Conservation (phyloP, 1,140 invertebrate genomes). For the Cydia strobilella region DNA sequence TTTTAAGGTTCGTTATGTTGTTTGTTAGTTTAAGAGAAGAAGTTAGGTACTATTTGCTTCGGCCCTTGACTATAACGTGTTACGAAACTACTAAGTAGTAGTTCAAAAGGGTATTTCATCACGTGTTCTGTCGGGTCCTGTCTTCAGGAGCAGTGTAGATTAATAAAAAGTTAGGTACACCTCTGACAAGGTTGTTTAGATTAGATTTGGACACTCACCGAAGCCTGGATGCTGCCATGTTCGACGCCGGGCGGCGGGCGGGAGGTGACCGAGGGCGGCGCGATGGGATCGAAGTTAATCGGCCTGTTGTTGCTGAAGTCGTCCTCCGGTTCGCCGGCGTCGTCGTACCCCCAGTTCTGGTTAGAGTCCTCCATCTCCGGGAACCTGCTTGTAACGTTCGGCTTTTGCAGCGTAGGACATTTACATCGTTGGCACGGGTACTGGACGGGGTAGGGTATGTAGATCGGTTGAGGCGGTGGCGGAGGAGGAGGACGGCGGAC, state of each 20-base stretch:
- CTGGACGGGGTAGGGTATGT: conserved; percentile 58
- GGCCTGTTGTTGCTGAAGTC: conserved; percentile 23
- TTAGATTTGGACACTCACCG: background rate
- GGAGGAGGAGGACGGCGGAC: conserved; percentile 47
- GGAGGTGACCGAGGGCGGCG: background rate
- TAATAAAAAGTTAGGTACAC: no score
- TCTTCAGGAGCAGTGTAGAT: no score
- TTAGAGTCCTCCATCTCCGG: conserved; percentile 39
- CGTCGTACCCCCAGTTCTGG: conserved; percentile 31
- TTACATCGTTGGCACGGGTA: conserved; percentile 43
- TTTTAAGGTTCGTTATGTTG: no score
- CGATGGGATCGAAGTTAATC: conserved; percentile 27
- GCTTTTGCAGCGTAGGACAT: conserved; percentile 22
- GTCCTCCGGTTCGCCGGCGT: conserved; percentile 27
- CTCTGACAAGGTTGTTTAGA: background rate
- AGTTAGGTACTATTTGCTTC: no score
- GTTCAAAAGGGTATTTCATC: no score
- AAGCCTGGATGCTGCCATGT: conserved; percentile 3
- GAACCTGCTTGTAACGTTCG: conserved; percentile 30
- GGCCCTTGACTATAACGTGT: no score
- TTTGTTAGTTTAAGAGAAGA: no score
- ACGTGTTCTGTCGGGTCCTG: no score
- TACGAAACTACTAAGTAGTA: no score
- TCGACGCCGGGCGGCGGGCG: background rate
- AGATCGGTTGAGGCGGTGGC: conserved; percentile 57